Base-by-base conservation (phyloP, 1,140 invertebrate species). In the Galendromus occidentalis region DNA sequence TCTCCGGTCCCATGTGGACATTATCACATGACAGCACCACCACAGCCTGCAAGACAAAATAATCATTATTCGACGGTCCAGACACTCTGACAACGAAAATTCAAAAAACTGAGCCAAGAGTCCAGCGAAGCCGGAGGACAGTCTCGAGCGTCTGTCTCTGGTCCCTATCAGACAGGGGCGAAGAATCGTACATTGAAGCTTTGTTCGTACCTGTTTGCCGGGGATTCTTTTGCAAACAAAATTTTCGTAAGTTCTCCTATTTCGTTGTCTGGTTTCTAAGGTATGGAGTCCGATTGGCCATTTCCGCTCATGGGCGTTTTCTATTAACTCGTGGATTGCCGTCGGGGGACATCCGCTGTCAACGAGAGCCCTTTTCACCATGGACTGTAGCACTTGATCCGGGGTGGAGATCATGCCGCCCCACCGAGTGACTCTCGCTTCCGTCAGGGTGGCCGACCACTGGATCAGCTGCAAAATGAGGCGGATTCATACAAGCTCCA, bases 371-470 rank as follows among this genome's bases (percentile, higher is more conserved):
- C 89, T 80, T 73, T 91, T 91, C 51, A 97, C 92, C 82, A 89
- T 86, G 66, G 85, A 83, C 85, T 96, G 79, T 69, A 95, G 78
- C 41, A 87, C 82, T 75, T 88, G 86, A 79, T 96, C 91, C 4
- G 91, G 92, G 1, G 92, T 96, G 18, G 89, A 92, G 66, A 95
- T 94, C 88, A 96, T 95, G 65, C 91, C 91, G 65, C 91, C 92
- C 92, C 91, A 97, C 64, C 91, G 79, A 1, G 88, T 92, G 29
- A 95, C 91, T 69, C 89, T 77, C 1, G 91, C 91, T 63, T 87
- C 77, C 17, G 86, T 82, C 22, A 96, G 76, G 1, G 86, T 85
- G 67, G 81, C 84, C 30, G 88, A 86, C 92, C 91, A 96, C 73
- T 88, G 76, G 64, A 64, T 33, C 55, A 29, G 39, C 22, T 69